These are phyloP conservation scores for Anguilla megastoma DNA, from an alignment of 2,797 vertebrate genomes.

Conservation along the genomic window DNA sequence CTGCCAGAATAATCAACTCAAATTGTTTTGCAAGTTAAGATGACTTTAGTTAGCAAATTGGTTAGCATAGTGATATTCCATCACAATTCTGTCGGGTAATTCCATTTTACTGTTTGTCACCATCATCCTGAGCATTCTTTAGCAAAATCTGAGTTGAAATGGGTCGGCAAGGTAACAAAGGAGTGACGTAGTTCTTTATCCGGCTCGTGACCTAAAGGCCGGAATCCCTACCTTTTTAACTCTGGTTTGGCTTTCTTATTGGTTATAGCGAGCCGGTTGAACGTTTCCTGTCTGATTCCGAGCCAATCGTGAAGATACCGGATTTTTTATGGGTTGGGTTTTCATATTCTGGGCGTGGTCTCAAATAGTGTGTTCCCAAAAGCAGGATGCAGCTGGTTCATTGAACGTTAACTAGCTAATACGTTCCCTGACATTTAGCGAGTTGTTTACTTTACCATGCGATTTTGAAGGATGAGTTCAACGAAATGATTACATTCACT, in stretches of 20 bases:
- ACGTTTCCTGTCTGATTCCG: conserved; percentile 10
- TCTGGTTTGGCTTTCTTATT: neutral
- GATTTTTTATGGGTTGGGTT: conserved; percentile 33
- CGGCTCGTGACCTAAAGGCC: conserved; percentile 21
- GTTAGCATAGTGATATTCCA: neutral
- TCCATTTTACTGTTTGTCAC: neutral
- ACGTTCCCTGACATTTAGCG: neutral
- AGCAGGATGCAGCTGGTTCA: conserved; percentile 36
- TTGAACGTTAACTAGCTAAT: conserved; percentile 4
- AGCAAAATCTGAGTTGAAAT: conserved; percentile 12
- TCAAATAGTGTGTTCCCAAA: conserved; percentile 9
- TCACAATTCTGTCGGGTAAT: neutral
- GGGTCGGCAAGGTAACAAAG: conserved; percentile 32
- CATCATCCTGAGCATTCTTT: neutral
- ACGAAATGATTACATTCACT: neutral
- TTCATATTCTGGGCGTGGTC: conserved; percentile 19
- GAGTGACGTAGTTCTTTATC: conserved; percentile 27
- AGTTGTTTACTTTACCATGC: neutral
- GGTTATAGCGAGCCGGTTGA: conserved; percentile 4
- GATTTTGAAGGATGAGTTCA: neutral
- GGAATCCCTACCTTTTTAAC: conserved; percentile 30
- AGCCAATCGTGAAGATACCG: conserved; percentile 24
- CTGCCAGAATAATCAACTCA: neutral
- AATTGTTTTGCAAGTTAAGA: neutral
- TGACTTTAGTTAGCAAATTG: too few species aligned